Evolutionary conservation across 2,797 vertebrate species (phyloP).

Genomic region (Monodelphis domestica): DNA sequence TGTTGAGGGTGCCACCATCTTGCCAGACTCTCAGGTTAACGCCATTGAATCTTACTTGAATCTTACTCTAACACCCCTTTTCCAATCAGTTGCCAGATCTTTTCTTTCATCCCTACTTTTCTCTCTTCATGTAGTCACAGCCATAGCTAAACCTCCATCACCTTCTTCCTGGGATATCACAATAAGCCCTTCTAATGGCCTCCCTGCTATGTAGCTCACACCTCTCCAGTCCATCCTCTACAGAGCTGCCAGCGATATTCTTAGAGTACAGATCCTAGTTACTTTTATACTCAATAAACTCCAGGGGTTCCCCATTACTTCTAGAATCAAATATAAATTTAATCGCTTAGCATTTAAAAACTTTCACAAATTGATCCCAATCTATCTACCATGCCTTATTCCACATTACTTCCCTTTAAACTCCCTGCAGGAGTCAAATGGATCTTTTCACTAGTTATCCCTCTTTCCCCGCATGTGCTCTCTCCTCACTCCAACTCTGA

Average conservation of each 20-base stretch:
- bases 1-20: neutral
- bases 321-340: neutral
- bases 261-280: neutral
- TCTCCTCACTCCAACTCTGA: neutral
- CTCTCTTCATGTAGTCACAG: neutral
- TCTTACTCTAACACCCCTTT: neutral
- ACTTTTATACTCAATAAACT: neutral
- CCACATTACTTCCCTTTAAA: neutral
- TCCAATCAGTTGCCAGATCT: neutral
- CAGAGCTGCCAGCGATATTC: no score
- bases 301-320: neutral
- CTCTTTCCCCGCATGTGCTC: neutral
- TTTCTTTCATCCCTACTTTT: neutral
- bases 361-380: neutral
- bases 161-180: neutral
- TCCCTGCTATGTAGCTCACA: neutral
- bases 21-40: neutral
- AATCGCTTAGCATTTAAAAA: neutral
- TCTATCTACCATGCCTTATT: neutral
- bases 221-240: neutral
- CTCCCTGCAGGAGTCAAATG: neutral
- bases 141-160: neutral
- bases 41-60: neutral
- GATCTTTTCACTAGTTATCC: neutral
- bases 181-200: neutral